Base-by-base conservation (phyloP, 2,797 vertebrate species). In the Rhincodon typus region DNA sequence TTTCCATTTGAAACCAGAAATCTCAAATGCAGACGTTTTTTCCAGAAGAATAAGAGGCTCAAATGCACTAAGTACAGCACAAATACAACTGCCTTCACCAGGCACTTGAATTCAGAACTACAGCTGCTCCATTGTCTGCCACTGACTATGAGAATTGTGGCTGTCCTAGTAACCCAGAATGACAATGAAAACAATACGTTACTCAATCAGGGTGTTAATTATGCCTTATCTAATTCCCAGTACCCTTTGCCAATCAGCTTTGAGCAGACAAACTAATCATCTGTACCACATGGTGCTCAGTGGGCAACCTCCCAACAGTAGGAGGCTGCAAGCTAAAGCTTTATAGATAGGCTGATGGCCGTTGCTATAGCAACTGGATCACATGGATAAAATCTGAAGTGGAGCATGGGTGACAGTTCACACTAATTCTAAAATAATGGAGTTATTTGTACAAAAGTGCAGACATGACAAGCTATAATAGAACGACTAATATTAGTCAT, bases 81-180 rank as follows among this genome's bases (percentile, higher is more conserved):
- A 19, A 69, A 69, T 23, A 93, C 57, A 69, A 93, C 90, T 93
- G 66, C 67, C 66, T 93, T 93, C 90, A 42, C n/a, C 38, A 21
- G 66, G 69, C 90, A 42, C 95, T 96, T 97, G 97, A 96, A 17
- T 96, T 91, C 97, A 96, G 96, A 97, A 97, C 97, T 98, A 96
- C 97, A 98, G 97, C 98, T 97, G 97, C 97, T 97, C 97, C 96
- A 98, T 98, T 98, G 98, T 98, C 97, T 97, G 97, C 96, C 96
- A 96, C 96, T 96, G 97, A 97, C 97, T 96, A 96, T 96, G 97
- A 97, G 96, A 97, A 94, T 97, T 95, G 97, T 96, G 96, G 97
- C 97, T 97, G 97, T 96, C 96, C 96, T 96, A 96, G 96, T 53
- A 96, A 82, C 77, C 77, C n/a, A 94, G 96, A 96, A 96, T 96